Percentiles rank a stretch among this genome's conserved stretches.
Conservation (phyloP, 1,140 invertebrate genomes). For the Drosophila quadrilineata region DNA sequence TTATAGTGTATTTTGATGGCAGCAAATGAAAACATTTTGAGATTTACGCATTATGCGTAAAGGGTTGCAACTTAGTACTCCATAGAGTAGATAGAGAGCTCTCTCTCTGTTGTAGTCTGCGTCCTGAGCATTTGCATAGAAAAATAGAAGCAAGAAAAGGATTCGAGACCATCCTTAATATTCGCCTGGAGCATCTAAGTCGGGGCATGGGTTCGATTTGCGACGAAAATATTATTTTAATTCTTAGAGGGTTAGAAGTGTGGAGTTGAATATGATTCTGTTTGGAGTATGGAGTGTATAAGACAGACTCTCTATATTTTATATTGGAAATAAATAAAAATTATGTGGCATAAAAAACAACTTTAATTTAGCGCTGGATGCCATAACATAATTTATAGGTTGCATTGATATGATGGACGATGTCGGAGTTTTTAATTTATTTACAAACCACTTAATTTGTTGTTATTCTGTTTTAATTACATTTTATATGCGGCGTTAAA, state of each 20-base stretch:
- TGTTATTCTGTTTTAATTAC: conserved; percentile 81
- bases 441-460: conserved; percentile 81
- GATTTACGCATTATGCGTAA: conserved; percentile 65
- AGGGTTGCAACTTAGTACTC: conserved; percentile 57
- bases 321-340: conserved; percentile 17
- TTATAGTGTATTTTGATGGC: background rate
- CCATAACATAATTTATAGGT: conserved; percentile 2
- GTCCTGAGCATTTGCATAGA: conserved; percentile 58
- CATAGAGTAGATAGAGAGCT: too few relatives aligned
- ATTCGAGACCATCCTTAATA: conserved; percentile 16
- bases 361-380: conserved; percentile 18
- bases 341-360: background rate
- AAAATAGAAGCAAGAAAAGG: conserved; percentile 46
- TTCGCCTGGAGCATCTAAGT: conserved; percentile 34
- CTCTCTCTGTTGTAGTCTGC: conserved; percentile 26
- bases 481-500: conserved; percentile 63
- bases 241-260: conserved; percentile 49
- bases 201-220: conserved; percentile 27
- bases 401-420: conserved; percentile 22
- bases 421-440: conserved; percentile 76
- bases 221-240: conserved; percentile 75
- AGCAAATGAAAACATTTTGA: conserved; percentile 69
- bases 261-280: conserved; percentile 46
- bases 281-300: too few relatives aligned
- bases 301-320: too few relatives aligned